A percentile compares a stretch with the other conserved stretches of the same genome.
phyloP scores from a whole-genome alignment of 1,140 invertebrate species.

The Eurytemora carolleeae region DNA sequence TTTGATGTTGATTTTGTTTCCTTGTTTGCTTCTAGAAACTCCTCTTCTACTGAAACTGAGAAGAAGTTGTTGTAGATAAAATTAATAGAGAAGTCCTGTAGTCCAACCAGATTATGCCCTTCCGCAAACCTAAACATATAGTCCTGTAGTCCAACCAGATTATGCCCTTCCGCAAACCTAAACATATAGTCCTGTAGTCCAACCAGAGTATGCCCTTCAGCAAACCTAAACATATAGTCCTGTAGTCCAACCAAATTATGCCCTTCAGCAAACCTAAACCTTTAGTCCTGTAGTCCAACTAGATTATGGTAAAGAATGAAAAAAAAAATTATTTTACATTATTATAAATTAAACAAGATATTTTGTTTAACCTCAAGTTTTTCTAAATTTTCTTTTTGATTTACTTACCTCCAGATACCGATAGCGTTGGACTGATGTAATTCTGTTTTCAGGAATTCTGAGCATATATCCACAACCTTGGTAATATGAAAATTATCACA shows the following conservation, averaged over 20 bases:
- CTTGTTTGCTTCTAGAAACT: conserved; percentile 49
- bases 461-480: conserved; percentile 55
- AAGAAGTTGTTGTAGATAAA: conserved; percentile 76
- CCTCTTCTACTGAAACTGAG: conserved; percentile 50
- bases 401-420: conserved; percentile 44
- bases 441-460: conserved; percentile 66
- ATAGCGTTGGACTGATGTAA: conserved; percentile 72
- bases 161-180: conserved; percentile 79
- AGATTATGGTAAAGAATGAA: too few relatives aligned
- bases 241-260: conserved; percentile 64
- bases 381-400: too few relatives aligned
- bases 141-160: conserved; percentile 39
- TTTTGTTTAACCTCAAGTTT: too few relatives aligned
- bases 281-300: too few relatives aligned
- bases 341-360: too few relatives aligned
- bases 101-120: conserved; percentile 60
- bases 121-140: conserved; percentile 56
- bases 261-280: conserved; percentile 64
- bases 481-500: too few relatives aligned
- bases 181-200: conserved; percentile 39
- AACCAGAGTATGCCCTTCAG: conserved; percentile 67
- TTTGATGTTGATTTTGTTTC: too few relatives aligned
- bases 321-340: too few relatives aligned
- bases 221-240: conserved; percentile 56
- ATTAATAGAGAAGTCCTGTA: conserved; percentile 53